A percentile compares a stretch with the other conserved stretches of the same genome.
Evolutionary conservation across 2,113 vertebrate species (phyloP).

Genomic region (Arvicanthis niloticus): DNA sequence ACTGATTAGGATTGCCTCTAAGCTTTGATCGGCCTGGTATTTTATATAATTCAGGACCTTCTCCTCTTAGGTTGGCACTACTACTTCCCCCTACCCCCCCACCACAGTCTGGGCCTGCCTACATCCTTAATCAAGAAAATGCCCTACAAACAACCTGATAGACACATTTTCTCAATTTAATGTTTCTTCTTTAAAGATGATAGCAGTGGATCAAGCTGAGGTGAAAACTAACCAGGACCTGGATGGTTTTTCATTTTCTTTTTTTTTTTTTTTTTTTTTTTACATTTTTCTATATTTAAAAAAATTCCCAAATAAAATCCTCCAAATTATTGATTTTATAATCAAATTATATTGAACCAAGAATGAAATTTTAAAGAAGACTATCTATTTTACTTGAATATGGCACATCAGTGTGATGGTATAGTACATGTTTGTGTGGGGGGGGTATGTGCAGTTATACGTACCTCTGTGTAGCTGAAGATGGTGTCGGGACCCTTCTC

Average conservation of each 20-base stretch:
- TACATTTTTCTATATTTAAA: background rate
- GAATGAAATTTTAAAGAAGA: background rate
- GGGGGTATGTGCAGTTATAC: background rate
- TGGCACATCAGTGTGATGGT: no score
- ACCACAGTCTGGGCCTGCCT: no score
- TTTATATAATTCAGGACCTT: background rate
- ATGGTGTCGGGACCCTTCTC: background rate
- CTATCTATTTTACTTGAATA: background rate
- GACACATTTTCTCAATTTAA: background rate
- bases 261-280: no score
- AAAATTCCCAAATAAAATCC: background rate
- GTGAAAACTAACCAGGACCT: background rate
- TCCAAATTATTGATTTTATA: slow-evolving; percentile 15
- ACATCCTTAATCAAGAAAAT: background rate
- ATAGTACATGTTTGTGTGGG: background rate
- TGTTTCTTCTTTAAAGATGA: background rate
- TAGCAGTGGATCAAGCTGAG: background rate
- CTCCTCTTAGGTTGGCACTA: background rate
- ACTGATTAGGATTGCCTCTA: background rate
- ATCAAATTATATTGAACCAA: background rate
- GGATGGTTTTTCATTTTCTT: background rate
- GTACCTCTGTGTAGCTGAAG: background rate
- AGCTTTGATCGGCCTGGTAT: background rate
- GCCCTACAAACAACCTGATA: background rate
- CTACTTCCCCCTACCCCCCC: accelerated